phyloP scores from a whole-genome alignment of 2,113 vertebrate genomes.

The Terrapene triunguis region DNA sequence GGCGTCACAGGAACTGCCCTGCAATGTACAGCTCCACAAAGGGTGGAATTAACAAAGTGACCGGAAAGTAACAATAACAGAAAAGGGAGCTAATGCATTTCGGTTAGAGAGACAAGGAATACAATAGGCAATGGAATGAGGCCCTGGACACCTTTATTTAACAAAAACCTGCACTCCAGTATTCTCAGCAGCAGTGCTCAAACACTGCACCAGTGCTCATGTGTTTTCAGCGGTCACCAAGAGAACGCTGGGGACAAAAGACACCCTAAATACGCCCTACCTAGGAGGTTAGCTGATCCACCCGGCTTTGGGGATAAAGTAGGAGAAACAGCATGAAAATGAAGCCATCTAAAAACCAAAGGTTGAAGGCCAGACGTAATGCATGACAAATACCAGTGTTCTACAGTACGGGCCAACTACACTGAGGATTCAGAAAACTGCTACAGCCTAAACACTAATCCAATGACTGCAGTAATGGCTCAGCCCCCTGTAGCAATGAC shows the following conservation, averaged over 20 bases:
- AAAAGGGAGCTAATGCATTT: neutral
- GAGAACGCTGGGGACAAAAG: neutral
- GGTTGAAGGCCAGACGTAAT: neutral
- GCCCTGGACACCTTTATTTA: neutral
- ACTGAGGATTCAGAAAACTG: neutral
- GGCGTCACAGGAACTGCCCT: neutral
- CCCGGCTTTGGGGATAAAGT: neutral
- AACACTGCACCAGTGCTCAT: neutral
- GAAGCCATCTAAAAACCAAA: neutral
- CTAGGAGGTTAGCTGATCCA: neutral
- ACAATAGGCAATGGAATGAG: neutral
- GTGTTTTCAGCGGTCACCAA: neutral
- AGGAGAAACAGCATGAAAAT: neutral
- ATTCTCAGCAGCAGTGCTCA: neutral
- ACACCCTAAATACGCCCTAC: too few relatives aligned
- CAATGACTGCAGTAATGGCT: neutral
- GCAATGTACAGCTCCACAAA: too few relatives aligned
- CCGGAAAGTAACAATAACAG: neutral
- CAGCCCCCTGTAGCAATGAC: neutral
- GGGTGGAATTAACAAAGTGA: neutral
- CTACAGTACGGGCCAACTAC: neutral
- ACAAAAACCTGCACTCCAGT: neutral
- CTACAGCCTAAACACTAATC: neutral
- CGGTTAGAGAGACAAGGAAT: neutral
- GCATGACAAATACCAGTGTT: neutral